Evolutionary conservation across 2,797 vertebrate species (phyloP), one percentile per base, ranked within the genome.

Genomic region (Threskiornis aethiopicus): DNA sequence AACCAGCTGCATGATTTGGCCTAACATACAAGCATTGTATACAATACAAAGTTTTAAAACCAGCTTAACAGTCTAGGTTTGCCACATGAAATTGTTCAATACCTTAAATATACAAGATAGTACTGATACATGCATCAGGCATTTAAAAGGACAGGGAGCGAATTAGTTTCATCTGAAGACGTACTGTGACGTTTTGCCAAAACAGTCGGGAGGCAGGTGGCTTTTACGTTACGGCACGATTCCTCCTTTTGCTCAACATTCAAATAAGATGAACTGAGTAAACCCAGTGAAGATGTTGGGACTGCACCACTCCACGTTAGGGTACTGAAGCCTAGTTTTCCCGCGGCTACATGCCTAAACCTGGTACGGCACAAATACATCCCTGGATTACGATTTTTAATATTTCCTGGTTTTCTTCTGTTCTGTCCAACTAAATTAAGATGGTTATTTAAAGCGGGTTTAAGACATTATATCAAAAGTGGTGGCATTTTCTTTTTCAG

Each of bases 171-270:
- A 51, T 54, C 35, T 75, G 75, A 73, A 49, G 47, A 18, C 13
- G 31, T 13, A 19, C 44, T 35, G 58, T 12, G 72, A 81, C 59
- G 26, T 57, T 80, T 25, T 64, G 72, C 64, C 91, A 41, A 13
- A 58, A 19, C 29, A 52, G 67, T 11, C 33, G 1, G 11, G 64
- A 49, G 26, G 35, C 31, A 62, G 78, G 28, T 29, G 54, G 69
- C 19, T 69, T 83, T 55, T 16, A 7, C 3, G 2, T 11, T 7
- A 24, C 0, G 22, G 84, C 41, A 80, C 0, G 0, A 16, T 31
- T 31, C 59, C 67, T 80, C 18, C 47, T 67, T 29, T 11, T 44
- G 22, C 54, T 69, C 70, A 62, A 13, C 12, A 3, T 12, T 64
- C 47, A 21, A 16, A 11, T 0, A 3, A 76, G 24, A 21, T 13